Conservation (phyloP, 2,888 invertebrate species). For the Dorcus hopei region DNA sequence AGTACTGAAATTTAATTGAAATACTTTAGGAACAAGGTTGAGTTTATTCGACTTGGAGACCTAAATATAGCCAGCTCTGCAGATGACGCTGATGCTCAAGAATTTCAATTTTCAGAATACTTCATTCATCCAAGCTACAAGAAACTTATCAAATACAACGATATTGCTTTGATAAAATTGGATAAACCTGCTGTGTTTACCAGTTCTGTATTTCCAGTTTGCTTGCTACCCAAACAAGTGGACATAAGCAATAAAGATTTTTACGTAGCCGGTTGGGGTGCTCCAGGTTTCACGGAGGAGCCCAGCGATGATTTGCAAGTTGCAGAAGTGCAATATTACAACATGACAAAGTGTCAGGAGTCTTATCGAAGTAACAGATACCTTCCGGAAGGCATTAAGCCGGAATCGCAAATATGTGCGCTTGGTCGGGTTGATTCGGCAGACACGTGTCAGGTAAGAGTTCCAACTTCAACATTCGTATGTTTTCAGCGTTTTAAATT, state of each 20-base stretch:
- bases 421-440: no score
- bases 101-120: constrained; percentile 35
- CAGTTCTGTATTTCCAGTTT: constrained; percentile 49
- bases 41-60: constrained; percentile 18
- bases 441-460: no score
- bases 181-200: constrained; percentile 43
- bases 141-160: constrained; percentile 49
- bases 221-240: constrained; percentile 36
- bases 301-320: constrained; percentile 40
- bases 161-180: constrained; percentile 52
- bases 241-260: constrained; percentile 21
- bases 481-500: background rate
- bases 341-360: background rate
- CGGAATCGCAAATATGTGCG: background rate
- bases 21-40: background rate
- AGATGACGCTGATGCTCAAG: background rate
- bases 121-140: constrained; percentile 49
- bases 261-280: constrained; percentile 52
- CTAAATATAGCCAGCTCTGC: background rate
- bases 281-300: constrained; percentile 31
- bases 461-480: no score
- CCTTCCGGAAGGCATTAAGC: background rate
- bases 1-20: no score
- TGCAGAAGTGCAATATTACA: background rate
- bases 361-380: no score